Base-by-base conservation (phyloP, 2,113 vertebrate species). In the Fregetta grallaria region DNA sequence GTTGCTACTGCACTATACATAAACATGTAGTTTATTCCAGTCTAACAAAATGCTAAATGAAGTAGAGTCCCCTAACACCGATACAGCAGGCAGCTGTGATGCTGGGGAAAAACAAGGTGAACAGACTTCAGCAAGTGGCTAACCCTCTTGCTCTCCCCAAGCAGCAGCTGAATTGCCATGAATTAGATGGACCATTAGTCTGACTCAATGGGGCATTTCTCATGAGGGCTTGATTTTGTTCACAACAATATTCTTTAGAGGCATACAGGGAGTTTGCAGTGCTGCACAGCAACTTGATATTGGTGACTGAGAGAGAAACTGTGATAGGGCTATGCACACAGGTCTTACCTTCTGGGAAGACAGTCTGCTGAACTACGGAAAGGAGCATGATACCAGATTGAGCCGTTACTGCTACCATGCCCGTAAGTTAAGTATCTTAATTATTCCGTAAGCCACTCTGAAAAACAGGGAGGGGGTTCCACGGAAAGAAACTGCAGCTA, bases 171-270 rank as follows among this genome's bases (percentile, higher is more conserved):
- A 96, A 86, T 68, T 93, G 85, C 53, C 13, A 16, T 61, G 78
- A 79, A 91, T 91, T 92, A 94, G 92, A 66, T 58, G 76, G 89
- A 66, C 80, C 63, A 38, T 92, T 96, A 90, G 62, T n/a, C 73
- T 89, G 84, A 74, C 61, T 92, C 59, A 76, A 34, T 13, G 65
- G 68, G 59, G 52, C 44, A 74, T 74, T 94, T 71, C 91, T 92
- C 47, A 29, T 5, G 32, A 83, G 72, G 38, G 29, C 15, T 91
- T 80, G 20, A 81, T 89, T 91, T 89, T 62, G 26, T 71, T 66
- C 76, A 32, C 49, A 34, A 19, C n/a, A 50, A 44, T 81, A 49
- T 49, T 85, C 47, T 47, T 88, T 34, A 70, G 49, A 75, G 53
- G 36, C 56, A 50, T 40, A 63, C 36, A 2, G 7, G 21, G 26